Evolutionary conservation across 64 coral and sea anemone species (phyloP).

Genomic region (Montipora efflorescens): DNA sequence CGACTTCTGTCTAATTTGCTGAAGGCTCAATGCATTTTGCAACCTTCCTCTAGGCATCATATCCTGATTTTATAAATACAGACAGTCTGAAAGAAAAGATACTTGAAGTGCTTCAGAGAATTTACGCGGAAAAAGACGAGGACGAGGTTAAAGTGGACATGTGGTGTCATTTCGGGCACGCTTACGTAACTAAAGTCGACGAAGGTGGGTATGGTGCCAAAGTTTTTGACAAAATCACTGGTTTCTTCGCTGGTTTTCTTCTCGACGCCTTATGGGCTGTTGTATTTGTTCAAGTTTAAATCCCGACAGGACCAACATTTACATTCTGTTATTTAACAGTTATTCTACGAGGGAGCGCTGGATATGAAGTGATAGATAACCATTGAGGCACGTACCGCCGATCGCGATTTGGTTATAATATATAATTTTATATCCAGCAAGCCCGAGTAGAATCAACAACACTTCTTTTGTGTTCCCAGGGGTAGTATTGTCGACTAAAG

Average conservation of each 20-base stretch:
- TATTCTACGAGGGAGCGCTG: no score
- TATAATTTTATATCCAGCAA: no score
- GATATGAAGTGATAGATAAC: no score
- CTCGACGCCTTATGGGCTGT: not conserved
- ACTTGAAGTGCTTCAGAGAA: not conserved
- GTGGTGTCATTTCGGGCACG: constrained; percentile 60
- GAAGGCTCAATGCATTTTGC: not conserved
- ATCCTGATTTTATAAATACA: not conserved
- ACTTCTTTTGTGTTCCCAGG: no score
- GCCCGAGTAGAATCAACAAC: no score
- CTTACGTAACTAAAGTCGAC: constrained; percentile 35
- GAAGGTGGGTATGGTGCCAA: constrained; percentile 1
- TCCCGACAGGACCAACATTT: no score
- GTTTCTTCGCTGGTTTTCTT: not conserved
- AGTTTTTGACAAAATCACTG: not conserved
- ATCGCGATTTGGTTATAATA: no score
- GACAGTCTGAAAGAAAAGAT: constrained; percentile 17
- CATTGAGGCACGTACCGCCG: no score
- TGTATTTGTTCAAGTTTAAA: no score
- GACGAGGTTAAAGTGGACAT: constrained; percentile 18
- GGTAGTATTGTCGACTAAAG: no score
- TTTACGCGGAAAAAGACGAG: constrained; percentile 3
- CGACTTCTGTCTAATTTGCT: no score
- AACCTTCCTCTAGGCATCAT: not conserved
- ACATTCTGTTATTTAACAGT: no score